These are phyloP conservation scores for Silurus asotus DNA, from an alignment of 2,113 vertebrate species.

Conservation along the genomic window DNA sequence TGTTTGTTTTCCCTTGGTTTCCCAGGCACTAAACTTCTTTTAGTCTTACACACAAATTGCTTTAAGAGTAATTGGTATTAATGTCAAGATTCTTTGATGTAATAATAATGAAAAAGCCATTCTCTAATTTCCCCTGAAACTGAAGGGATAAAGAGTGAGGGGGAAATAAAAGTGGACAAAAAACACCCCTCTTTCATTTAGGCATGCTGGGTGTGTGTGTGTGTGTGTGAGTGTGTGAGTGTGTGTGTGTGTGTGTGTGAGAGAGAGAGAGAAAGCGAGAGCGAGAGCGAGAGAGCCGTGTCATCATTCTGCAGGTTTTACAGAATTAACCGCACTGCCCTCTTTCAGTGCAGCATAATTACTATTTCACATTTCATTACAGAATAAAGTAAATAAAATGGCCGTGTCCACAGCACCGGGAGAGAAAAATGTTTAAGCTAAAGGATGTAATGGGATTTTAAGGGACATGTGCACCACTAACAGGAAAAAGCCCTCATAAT, in stretches of 20 bases:
- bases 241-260: constrained; percentile 28
- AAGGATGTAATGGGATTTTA: constrained; percentile 38
- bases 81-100: constrained; percentile 21
- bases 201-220: background rate
- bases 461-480: constrained; percentile 35
- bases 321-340: constrained; percentile 17
- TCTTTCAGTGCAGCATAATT: constrained; percentile 32
- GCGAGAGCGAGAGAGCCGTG: background rate
- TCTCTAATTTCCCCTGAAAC: background rate
- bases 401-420: background rate
- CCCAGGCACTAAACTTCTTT: constrained; percentile 42
- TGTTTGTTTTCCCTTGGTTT: background rate
- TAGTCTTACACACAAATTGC: background rate
- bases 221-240: too few species aligned
- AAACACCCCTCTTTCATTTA: background rate
- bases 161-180: background rate
- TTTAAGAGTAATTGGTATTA: constrained; percentile 16
- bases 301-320: constrained; percentile 15
- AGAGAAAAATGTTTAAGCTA: background rate
- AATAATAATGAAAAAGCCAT: constrained; percentile 1
- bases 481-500: constrained; percentile 31
- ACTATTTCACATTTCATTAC: constrained; percentile 48
- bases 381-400: constrained; percentile 42
- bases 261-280: background rate
- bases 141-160: constrained; percentile 6